A percentile compares a stretch with the other conserved stretches of the same genome.
phyloP scores from a whole-genome alignment of 2,797 vertebrate genomes.

The Xyrichtys novacula region DNA sequence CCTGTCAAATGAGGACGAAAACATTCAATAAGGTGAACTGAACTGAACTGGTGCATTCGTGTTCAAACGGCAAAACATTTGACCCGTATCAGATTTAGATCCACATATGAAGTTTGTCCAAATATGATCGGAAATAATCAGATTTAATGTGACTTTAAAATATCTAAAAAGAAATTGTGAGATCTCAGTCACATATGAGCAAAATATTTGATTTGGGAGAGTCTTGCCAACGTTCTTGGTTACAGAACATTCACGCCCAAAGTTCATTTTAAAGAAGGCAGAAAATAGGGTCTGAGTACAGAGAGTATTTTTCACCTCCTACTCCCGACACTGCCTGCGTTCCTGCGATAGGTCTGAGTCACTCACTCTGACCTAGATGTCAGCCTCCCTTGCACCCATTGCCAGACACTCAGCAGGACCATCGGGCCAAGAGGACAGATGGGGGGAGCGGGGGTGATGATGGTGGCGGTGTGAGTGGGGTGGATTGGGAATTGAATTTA shows the following conservation, averaged over 20 bases:
- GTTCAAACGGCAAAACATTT: no score
- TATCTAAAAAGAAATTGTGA: no score
- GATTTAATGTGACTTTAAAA: no score
- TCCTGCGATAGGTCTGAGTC: slow-evolving; percentile 72
- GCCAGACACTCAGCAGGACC: slow-evolving; percentile 56
- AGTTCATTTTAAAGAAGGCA: slow-evolving; percentile 12
- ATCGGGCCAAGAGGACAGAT: slow-evolving; percentile 55
- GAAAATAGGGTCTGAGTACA: slow-evolving; percentile 1
- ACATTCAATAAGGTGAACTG: no score
- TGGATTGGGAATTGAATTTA: slow-evolving; percentile 42
- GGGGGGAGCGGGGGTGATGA: slow-evolving; percentile 2
- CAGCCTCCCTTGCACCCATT: slow-evolving; percentile 50
- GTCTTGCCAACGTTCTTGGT: slow-evolving; percentile 5
- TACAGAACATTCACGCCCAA: slow-evolving; percentile 42
- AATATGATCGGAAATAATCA: no score
- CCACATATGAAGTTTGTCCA: no score
- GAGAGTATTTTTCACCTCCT: slow-evolving; percentile 59
- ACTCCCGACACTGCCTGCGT: slow-evolving; percentile 47
- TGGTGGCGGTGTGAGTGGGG: not conserved
- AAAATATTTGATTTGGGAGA: no score
- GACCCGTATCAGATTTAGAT: no score
- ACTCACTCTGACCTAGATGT: slow-evolving; percentile 75
- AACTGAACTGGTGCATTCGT: no score
- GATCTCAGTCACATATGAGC: no score
- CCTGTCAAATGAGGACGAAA: no score